Base-by-base conservation (phyloP, 2,888 invertebrate species). In the Ethmia dodecea region DNA sequence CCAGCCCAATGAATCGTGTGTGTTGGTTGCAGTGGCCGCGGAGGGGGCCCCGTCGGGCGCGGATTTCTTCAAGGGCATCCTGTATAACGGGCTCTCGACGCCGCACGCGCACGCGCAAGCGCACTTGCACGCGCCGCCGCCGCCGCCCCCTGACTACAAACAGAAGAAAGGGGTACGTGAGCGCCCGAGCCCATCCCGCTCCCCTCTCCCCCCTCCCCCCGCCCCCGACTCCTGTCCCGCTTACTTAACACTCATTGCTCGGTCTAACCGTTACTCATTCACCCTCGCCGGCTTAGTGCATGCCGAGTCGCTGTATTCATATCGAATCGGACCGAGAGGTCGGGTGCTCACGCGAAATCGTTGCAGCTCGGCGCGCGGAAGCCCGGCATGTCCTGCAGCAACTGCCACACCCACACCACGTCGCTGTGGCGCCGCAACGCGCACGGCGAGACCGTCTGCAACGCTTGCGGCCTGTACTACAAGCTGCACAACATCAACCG, bases 401-500 rank as follows among this genome's bases (percentile, higher is more conserved):
- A 97, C 87, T 99, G 99, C 77, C 89, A 90, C 52, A 98, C 99
- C 5, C 90, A 88, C 28, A 93, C 91, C 31, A 99, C 99, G 18
- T 98, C 99, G 6, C 88, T 99, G 47, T 99, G 84, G 84, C 78
- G 84, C 15, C 79, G 83, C 67, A 84, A 84, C 74, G 87, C 93
- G 42, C 88, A 92, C 53, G 99, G 99, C 8, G 98, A 99, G 76
- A 96, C 98, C 1, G 99, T 99, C 18, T 99, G 99, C 86, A 99
- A 99, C 83, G 99, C 99, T 14, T 99, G 99, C 76, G 99, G 99
- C 1, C 91, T 99, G 12, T 99, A 99, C 84, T 99, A 76, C 87
- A 99, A 99, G 79, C 88, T 99, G 52, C 99, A 99, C 75, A 92
- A 90, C 55, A 93, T 97, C 43, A 93, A 93, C 68, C 88, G 98